Conservation (phyloP, 2,888 invertebrate genomes). For the Lydus trimaculatus region DNA sequence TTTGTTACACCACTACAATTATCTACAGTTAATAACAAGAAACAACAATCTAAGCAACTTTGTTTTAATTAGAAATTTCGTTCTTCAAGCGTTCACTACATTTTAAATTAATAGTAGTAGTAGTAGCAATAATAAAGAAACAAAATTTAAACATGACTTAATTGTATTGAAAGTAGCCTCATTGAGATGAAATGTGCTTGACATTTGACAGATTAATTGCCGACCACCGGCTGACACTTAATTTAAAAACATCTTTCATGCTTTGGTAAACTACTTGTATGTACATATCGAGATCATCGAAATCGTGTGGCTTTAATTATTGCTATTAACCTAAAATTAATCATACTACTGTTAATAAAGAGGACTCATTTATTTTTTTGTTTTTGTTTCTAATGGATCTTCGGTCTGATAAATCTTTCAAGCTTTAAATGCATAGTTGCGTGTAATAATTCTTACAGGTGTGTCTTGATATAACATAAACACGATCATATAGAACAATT, state of each 20-base stretch:
- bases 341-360: not conserved
- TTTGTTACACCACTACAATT: not conserved
- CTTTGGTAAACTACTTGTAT: not conserved
- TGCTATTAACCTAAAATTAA: conserved; percentile 5
- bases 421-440: too few species aligned
- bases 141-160: not conserved
- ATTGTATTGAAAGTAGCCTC: not conserved
- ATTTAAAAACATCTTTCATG: not conserved
- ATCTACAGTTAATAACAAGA: conserved; percentile 6
- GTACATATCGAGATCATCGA: not conserved
- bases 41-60: not conserved
- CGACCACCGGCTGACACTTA: not conserved
- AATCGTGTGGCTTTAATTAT: not conserved
- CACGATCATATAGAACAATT: not conserved
- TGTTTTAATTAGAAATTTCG: not conserved
- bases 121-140: not conserved
- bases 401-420: not conserved
- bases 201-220: conserved; percentile 4
- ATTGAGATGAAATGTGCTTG: conserved; percentile 8
- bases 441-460: too few species aligned
- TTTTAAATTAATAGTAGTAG: not conserved
- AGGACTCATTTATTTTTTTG: too few species aligned
- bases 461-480: not conserved
- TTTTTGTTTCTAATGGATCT: not conserved
- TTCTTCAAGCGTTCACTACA: not conserved